Evolutionary conservation across 2,888 invertebrate species (phyloP), one percentile per base, ranked within the genome.

Genomic region (Leucophora obtusa): DNA sequence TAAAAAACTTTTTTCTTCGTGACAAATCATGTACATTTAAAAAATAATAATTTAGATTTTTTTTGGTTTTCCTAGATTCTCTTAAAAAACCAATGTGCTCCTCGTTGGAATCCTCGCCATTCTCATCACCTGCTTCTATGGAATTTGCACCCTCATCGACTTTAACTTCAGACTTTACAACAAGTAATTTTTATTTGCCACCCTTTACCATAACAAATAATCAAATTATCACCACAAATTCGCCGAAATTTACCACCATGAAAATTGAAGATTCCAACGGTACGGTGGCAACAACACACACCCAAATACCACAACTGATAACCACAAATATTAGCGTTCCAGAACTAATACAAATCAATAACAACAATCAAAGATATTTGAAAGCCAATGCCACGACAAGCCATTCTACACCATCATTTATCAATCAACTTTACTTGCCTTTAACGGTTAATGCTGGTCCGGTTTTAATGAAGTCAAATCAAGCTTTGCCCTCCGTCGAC

Each of bases 401-500:
- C 72, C 70, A 71, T 65, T 66, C 56, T 33, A 69, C 73, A 74
- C 69, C 83, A 24, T 77, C 84, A 59, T 83, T 84, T 28, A 76
- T 83, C 7, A 85, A 84, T 35, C 84, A 83, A 71, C 75, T 85
- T 62, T 85, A 84, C 80, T 82, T 85, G 63, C 84, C 85, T 38
- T 70, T 84, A 59, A 73, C 83, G n/a, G 80, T 87, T 10, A 87
- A 85, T 72, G 85, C 87, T 82, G 86, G 87, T 1, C 71, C 87
- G 17, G 71, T 88, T 15, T 80, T 87, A 77, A 85, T 86, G 72
- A 84, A 86, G 65, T 75, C 83, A 5, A 88, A 86, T 79, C 88
- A 89, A 85, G 86, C 86, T 83, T 85, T 90, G 83, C 89, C 89
- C 69, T 90, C 89, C 62, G 89, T 90, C 75, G 89, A 90, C 75